Conservation (phyloP, 2,888 invertebrate genomes). For the Himalopsyche anomala region DNA sequence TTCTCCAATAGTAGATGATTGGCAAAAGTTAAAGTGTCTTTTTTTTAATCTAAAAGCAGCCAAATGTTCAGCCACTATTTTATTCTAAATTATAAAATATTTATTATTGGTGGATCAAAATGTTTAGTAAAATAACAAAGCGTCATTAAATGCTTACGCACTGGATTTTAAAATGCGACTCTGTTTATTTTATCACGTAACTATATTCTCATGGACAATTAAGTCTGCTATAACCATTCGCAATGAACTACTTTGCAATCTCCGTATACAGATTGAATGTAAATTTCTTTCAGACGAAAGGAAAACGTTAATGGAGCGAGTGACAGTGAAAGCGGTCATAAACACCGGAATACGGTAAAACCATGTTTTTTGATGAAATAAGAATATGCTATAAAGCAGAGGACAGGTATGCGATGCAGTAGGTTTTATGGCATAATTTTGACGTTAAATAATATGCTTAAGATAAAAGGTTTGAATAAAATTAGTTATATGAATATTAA, state of each 20-base stretch:
- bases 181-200: background rate
- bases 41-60: too few relatives aligned
- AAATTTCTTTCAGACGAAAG: conserved; percentile 50
- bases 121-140: too few relatives aligned
- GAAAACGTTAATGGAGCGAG: conserved; percentile 34
- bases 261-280: conserved; percentile 41
- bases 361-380: conserved; percentile 1
- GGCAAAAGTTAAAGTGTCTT: too few relatives aligned
- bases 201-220: background rate
- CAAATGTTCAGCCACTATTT: too few relatives aligned
- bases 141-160: too few relatives aligned
- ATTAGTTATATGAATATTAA: too few relatives aligned
- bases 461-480: too few relatives aligned
- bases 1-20: too few relatives aligned
- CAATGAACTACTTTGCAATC: background rate
- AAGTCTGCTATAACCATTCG: background rate
- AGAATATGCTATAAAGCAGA: background rate
- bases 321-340: conserved; percentile 44
- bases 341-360: background rate
- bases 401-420: background rate
- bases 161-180: too few relatives aligned
- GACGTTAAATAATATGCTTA: too few relatives aligned
- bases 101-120: too few relatives aligned
- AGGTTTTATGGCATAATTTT: background rate
- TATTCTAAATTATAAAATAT: too few relatives aligned